Percentiles rank a stretch among this genome's conserved stretches.
phyloP scores from a whole-genome alignment of 2,113 vertebrate species.

The Hydropotes inermis region DNA sequence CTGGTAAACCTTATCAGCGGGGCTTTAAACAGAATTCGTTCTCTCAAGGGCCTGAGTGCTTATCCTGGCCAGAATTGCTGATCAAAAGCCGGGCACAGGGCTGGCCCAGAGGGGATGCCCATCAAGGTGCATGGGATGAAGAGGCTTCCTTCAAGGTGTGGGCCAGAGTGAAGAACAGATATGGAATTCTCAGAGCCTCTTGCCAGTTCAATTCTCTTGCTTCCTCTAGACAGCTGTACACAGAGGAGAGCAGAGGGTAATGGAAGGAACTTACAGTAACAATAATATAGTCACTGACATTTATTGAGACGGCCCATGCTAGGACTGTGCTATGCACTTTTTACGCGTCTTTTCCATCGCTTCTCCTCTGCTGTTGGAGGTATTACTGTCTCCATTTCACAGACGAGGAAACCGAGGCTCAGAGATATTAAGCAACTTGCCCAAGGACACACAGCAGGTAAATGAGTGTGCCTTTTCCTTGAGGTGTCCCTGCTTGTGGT shows the following conservation, averaged over 20 bases:
- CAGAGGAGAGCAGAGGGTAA: neutral
- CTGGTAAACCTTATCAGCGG: neutral
- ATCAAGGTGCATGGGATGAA: rapidly evolving
- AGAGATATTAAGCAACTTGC: neutral
- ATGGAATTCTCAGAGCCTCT: neutral
- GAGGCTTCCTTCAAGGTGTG: neutral
- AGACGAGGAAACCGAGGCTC: neutral
- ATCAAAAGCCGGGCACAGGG: neutral
- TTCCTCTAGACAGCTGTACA: neutral
- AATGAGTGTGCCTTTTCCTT: neutral
- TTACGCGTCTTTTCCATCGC: too few relatives aligned
- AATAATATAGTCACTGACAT: rapidly evolving
- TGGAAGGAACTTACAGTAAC: rapidly evolving
- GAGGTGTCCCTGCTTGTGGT: neutral
- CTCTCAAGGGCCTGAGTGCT: neutral
- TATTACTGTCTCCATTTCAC: neutral
- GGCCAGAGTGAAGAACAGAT: neutral
- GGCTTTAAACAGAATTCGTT: neutral
- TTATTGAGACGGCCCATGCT: neutral
- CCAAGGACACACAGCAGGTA: neutral
- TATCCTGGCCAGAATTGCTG: neutral
- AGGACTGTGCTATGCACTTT: neutral
- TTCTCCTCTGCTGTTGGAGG: neutral
- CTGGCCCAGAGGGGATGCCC: rapidly evolving
- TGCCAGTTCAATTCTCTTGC: neutral